phyloP scores from a whole-genome alignment of 1,140 invertebrate genomes.

The Delia radicum region DNA sequence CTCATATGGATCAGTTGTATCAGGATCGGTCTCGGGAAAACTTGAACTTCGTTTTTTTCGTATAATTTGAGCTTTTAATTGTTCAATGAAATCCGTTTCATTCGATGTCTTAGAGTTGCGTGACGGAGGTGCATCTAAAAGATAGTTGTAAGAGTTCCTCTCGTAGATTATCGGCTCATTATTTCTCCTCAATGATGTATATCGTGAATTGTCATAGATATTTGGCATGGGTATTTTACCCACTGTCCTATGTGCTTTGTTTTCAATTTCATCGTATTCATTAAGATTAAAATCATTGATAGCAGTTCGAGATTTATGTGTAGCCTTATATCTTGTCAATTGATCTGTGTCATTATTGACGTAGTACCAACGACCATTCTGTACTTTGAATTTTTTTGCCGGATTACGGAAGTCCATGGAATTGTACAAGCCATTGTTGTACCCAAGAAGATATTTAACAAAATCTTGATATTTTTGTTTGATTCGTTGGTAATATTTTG shows the following conservation, averaged over 20 bases:
- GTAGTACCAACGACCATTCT: slow-evolving; percentile 40
- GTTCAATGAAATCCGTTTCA: slow-evolving; percentile 40
- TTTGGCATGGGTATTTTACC: slow-evolving; percentile 34
- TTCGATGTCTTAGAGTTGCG: slow-evolving; percentile 22
- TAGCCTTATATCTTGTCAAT: slow-evolving; percentile 37
- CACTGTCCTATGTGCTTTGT: slow-evolving; percentile 15
- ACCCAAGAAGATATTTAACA: slow-evolving; percentile 47
- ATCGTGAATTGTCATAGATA: slow-evolving; percentile 37
- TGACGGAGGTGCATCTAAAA: neutral
- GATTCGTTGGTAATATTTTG: slow-evolving; percentile 50
- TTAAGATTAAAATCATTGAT: slow-evolving; percentile 23
- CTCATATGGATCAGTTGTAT: slow-evolving; percentile 30
- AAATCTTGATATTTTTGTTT: slow-evolving; percentile 51
- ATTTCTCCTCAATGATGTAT: slow-evolving; percentile 7
- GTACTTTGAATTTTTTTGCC: slow-evolving; percentile 33
- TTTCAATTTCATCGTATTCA: slow-evolving; percentile 21
- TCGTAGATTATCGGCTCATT: slow-evolving; percentile 12
- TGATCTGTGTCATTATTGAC: slow-evolving; percentile 38
- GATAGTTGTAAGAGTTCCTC: slow-evolving; percentile 18
- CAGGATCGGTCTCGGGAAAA: slow-evolving; percentile 24
- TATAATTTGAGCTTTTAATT: slow-evolving; percentile 48
- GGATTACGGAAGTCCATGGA: slow-evolving; percentile 30
- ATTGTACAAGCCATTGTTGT: slow-evolving; percentile 12
- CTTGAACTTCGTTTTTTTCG: slow-evolving; percentile 40
- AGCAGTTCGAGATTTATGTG: slow-evolving; percentile 35